Evolutionary conservation across 2,113 vertebrate species (phyloP).

Genomic region (Cyanoderma ruficeps): DNA sequence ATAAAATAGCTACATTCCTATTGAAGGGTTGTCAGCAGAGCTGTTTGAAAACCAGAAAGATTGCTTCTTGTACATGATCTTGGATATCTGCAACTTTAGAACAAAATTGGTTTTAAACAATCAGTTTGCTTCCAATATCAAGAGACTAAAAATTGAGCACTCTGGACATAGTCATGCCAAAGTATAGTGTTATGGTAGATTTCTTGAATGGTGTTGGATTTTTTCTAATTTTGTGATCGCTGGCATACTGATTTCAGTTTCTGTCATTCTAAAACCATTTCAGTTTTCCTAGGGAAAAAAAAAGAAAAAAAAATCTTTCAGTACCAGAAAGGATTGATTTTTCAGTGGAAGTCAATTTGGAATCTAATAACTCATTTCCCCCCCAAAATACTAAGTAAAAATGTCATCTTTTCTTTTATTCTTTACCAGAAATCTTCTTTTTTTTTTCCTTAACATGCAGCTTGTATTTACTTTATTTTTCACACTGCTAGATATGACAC

Average conservation of each 20-base stretch:
- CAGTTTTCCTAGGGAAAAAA: neutral
- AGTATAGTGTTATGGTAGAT: neutral
- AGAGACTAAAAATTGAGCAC: neutral
- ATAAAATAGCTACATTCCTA: neutral
- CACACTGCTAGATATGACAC: neutral
- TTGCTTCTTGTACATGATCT: neutral
- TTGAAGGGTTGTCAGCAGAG: neutral
- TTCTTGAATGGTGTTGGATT: neutral
- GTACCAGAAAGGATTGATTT: neutral
- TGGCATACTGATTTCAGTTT: neutral
- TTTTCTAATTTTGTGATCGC: neutral
- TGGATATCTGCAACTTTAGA: neutral
- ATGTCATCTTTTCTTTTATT: neutral
- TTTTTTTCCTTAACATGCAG: neutral
- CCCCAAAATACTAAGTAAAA: neutral
- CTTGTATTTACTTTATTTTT: slow-evolving; percentile 9
- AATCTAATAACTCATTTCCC: neutral
- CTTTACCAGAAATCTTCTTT: neutral
- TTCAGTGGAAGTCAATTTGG: neutral
- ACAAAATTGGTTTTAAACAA: neutral
- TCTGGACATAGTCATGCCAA: neutral
- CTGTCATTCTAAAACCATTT: neutral
- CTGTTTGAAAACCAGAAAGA: neutral
- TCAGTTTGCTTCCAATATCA: neutral
- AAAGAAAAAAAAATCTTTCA: neutral